Evolutionary conservation across 53 echinoderm and acorn worm species (phyloP).

Genomic region (Apostichopus leukothele): DNA sequence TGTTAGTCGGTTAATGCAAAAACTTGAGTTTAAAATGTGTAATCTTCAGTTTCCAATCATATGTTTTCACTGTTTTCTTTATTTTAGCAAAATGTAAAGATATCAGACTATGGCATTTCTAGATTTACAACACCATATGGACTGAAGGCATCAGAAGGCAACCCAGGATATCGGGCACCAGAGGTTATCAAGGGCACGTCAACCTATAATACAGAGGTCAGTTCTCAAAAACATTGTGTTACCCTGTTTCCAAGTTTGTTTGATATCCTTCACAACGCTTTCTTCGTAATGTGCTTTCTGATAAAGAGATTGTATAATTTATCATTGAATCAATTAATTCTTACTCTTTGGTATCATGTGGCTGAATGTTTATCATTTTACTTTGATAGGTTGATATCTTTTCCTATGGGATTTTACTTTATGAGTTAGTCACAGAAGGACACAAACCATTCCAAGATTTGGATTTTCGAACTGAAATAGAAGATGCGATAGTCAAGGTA

Average conservation of each 20-base stretch:
- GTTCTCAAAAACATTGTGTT: neutral
- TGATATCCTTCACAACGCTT: no score
- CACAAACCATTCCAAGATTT: slow-evolving; percentile 90
- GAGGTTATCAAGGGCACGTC: slow-evolving; percentile 85
- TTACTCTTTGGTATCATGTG: no score
- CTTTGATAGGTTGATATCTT: slow-evolving; percentile 83
- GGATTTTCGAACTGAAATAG: slow-evolving; percentile 90
- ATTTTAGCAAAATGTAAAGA: slow-evolving; percentile 90
- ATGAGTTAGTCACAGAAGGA: slow-evolving; percentile 90
- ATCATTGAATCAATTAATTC: neutral
- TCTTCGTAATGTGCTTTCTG: neutral
- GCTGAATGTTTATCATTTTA: neutral
- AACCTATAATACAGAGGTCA: slow-evolving; percentile 77
- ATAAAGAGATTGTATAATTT: neutral
- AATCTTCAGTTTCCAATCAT: no score
- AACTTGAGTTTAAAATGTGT: no score
- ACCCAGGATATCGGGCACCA: slow-evolving; percentile 91
- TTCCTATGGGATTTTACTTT: slow-evolving; percentile 94
- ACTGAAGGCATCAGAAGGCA: slow-evolving; percentile 81
- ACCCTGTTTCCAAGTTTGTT: neutral
- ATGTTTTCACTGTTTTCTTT: neutral
- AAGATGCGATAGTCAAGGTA: slow-evolving; percentile 98
- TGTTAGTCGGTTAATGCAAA: no score
- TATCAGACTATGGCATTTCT: slow-evolving; percentile 96
- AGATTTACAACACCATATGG: slow-evolving; percentile 88